These are phyloP conservation scores for Archips xylosteana DNA, from an alignment of 2,888 invertebrate species.

Conservation along the genomic window DNA sequence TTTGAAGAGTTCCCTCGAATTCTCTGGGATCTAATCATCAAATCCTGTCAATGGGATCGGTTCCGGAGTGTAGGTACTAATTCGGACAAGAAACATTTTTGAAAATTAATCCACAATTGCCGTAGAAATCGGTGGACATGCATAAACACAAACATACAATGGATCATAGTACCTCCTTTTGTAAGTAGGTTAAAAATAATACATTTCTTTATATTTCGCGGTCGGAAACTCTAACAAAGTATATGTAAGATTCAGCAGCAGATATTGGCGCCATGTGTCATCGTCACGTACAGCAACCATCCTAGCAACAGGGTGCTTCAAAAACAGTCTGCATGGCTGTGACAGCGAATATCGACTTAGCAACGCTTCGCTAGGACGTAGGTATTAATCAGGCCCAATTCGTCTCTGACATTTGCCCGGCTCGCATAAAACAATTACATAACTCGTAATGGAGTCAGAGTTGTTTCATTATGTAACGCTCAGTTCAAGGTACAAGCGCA, in stretches of 20 bases:
- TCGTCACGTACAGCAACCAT: neutral
- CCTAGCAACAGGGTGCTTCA: neutral
- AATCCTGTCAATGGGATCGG: too few relatives aligned
- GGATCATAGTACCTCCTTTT: too few relatives aligned
- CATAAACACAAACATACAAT: too few relatives aligned
- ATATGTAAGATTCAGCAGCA: too few relatives aligned
- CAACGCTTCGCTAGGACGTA: slow-evolving; percentile 6
- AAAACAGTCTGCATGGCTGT: neutral
- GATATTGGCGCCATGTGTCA: neutral
- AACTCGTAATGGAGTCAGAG: slow-evolving; percentile 67
- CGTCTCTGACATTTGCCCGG: slow-evolving; percentile 67
- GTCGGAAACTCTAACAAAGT: neutral
- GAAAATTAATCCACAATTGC: too few relatives aligned
- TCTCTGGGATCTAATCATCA: too few relatives aligned
- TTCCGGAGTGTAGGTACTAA: too few relatives aligned
- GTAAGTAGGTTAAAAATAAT: too few relatives aligned
- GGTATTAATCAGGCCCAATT: slow-evolving; percentile 52
- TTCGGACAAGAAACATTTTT: too few relatives aligned
- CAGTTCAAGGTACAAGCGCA: slow-evolving; percentile 60
- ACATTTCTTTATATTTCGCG: neutral
- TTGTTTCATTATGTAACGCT: slow-evolving; percentile 65
- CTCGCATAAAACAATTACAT: slow-evolving; percentile 68
- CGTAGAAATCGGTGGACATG: too few relatives aligned
- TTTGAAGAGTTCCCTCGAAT: too few relatives aligned
- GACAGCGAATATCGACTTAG: neutral